A percentile compares a stretch with the other conserved stretches of the same genome.
Conservation (phyloP, 2,113 vertebrate genomes). For the Syngnathus floridae region DNA sequence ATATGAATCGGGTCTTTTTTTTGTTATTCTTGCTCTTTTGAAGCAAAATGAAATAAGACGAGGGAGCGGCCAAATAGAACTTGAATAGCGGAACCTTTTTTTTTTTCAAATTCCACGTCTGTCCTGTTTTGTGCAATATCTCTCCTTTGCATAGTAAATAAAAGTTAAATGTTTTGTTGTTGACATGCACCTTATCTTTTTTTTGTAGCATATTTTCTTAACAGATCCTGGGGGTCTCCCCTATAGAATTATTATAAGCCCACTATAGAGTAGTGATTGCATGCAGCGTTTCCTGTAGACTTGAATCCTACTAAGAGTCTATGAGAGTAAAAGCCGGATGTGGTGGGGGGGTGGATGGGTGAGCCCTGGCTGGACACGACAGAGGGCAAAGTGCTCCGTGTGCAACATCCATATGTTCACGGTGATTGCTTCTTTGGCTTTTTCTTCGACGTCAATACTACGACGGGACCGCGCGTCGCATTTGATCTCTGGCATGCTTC, state of each 20-base stretch:
- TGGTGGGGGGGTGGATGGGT: constrained; percentile 62
- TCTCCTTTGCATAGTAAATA: constrained; percentile 97
- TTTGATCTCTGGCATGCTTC: constrained; percentile 35
- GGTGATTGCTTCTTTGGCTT: constrained; percentile 71
- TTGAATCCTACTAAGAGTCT: constrained; percentile 66
- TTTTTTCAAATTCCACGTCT: constrained; percentile 50
- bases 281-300: constrained; percentile 77
- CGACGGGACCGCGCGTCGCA: constrained; percentile 14
- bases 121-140: constrained; percentile 81
- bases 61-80: constrained; percentile 64
- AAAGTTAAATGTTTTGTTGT: constrained; percentile 75
- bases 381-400: constrained; percentile 67
- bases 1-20: constrained; percentile 18
- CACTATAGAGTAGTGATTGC: constrained; percentile 72
- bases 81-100: constrained; percentile 41
- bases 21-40: constrained; percentile 20
- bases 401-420: constrained; percentile 67
- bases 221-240: constrained; percentile 66
- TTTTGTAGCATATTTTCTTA: constrained; percentile 74
- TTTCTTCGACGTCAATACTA: constrained; percentile 34
- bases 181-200: constrained; percentile 86
- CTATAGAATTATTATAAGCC: constrained; percentile 74
- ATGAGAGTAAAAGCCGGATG: constrained; percentile 58
- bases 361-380: constrained; percentile 51
- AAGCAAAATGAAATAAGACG: constrained; percentile 59